phyloP scores from a whole-genome alignment of 1,140 invertebrate genomes.

The Elymnias hypermnestra region DNA sequence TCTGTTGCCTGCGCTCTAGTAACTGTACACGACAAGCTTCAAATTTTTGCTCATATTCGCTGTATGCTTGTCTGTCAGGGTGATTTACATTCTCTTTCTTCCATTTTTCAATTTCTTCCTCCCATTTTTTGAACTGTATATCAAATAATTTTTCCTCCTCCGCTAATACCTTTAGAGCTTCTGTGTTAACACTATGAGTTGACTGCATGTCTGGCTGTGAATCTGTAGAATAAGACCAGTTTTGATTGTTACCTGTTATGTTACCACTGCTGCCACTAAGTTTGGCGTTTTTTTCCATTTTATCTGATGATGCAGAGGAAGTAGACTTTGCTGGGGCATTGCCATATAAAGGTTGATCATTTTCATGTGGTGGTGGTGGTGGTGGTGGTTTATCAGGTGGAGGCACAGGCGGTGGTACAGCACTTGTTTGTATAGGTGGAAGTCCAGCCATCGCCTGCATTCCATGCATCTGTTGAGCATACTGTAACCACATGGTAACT shows the following conservation, averaged over 20 bases:
- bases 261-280: slow-evolving; percentile 25
- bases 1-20: slow-evolving; percentile 85
- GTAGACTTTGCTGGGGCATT: slow-evolving; percentile 20
- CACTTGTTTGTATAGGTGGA: slow-evolving; percentile 54
- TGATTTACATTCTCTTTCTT: slow-evolving; percentile 83
- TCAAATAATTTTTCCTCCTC: slow-evolving; percentile 69
- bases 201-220: slow-evolving; percentile 11
- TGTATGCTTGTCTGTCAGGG: slow-evolving; percentile 89
- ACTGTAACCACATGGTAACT: slow-evolving; percentile 76
- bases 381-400: slow-evolving; percentile 56
- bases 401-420: slow-evolving; percentile 73
- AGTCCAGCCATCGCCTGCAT: slow-evolving; percentile 44
- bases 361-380: slow-evolving; percentile 60
- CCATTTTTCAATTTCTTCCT: slow-evolving; percentile 72
- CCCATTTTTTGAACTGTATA: slow-evolving; percentile 74
- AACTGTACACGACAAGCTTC: slow-evolving; percentile 86
- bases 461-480: slow-evolving; percentile 77
- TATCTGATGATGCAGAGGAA: slow-evolving; percentile 33
- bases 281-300: slow-evolving; percentile 25
- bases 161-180: slow-evolving; percentile 73
- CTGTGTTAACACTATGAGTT: slow-evolving; percentile 31
- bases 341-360: slow-evolving; percentile 55
- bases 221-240: slow-evolving; percentile 30
- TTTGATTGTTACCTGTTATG: slow-evolving; percentile 41
- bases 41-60: slow-evolving; percentile 89